Conservation (phyloP, 2,888 invertebrate species). For the Punctoribates punctum region DNA sequence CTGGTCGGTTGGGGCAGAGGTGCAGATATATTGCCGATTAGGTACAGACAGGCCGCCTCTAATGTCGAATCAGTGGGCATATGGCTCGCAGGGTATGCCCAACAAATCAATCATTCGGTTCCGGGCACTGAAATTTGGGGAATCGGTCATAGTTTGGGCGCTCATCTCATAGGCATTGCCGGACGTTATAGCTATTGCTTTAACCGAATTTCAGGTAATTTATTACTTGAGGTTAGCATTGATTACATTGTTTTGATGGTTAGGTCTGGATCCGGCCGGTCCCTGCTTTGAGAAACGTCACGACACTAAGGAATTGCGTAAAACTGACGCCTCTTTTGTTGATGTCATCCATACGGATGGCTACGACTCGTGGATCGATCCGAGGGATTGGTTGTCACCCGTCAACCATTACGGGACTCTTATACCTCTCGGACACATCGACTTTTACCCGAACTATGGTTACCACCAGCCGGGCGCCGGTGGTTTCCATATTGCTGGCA, state of each 20-base stretch:
- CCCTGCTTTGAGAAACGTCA: slow-evolving; percentile 37
- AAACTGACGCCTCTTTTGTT: slow-evolving; percentile 30
- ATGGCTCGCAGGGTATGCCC: slow-evolving; percentile 37
- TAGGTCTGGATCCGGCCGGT: slow-evolving; percentile 40
- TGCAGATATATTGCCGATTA: slow-evolving; percentile 37
- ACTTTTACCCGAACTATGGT: slow-evolving; percentile 41
- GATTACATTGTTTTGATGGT: too few relatives aligned
- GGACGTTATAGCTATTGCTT: slow-evolving; percentile 17
- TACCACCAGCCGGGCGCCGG: slow-evolving; percentile 42
- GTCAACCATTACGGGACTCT: slow-evolving; percentile 42
- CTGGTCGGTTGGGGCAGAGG: slow-evolving; percentile 41
- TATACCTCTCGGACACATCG: slow-evolving; percentile 30
- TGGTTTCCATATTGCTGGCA: slow-evolving; percentile 40
- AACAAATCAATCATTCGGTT: slow-evolving; percentile 38
- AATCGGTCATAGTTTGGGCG: slow-evolving; percentile 39
- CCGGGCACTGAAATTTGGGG: slow-evolving; percentile 38
- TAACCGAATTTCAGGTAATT: not conserved
- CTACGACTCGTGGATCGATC: slow-evolving; percentile 34
- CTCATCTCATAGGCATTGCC: slow-evolving; percentile 40
- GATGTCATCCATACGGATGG: slow-evolving; percentile 40
- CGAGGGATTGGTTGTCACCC: slow-evolving; percentile 33
- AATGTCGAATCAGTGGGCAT: slow-evolving; percentile 35
- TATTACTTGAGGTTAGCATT: slow-evolving; percentile 33
- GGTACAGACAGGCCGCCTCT: slow-evolving; percentile 37
- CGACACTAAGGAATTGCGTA: slow-evolving; percentile 35